These are phyloP conservation scores for Pelusios castaneus DNA, from an alignment of 2,113 vertebrate species.

Conservation along the genomic window DNA sequence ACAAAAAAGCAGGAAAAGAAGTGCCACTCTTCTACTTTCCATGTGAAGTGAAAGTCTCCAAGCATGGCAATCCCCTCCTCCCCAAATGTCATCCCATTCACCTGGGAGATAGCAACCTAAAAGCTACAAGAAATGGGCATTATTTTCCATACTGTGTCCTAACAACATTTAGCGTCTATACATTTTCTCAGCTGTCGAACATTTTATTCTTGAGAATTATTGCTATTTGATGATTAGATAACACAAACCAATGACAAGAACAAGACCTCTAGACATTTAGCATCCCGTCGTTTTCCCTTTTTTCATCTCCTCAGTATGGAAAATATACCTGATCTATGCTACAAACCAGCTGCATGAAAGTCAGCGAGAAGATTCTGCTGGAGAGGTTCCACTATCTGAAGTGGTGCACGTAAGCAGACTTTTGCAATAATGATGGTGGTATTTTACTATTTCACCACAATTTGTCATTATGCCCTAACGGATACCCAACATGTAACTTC, in stretches of 20 bases:
- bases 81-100: constrained; percentile 69
- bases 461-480: constrained; percentile 67
- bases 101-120: constrained; percentile 68
- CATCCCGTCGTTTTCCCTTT: constrained; percentile 49
- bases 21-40: constrained; percentile 77
- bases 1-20: constrained; percentile 76
- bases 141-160: constrained; percentile 75
- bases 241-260: constrained; percentile 63
- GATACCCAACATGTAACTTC: constrained; percentile 71
- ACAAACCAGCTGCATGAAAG: constrained; percentile 67
- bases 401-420: constrained; percentile 64
- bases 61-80: constrained; percentile 56
- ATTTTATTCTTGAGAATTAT: constrained; percentile 72
- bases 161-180: constrained; percentile 79
- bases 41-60: constrained; percentile 71
- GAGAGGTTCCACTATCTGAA: constrained; percentile 57
- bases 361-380: constrained; percentile 62
- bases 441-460: constrained; percentile 58
- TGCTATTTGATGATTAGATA: constrained; percentile 69
- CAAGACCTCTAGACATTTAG: constrained; percentile 73
- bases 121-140: constrained; percentile 77
- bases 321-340: constrained; percentile 59
- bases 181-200: constrained; percentile 79
- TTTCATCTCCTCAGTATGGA: constrained; percentile 62
- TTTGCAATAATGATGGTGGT: constrained; percentile 71